Base-by-base conservation (phyloP, 2,113 vertebrate species). In the Xenopus borealis region DNA sequence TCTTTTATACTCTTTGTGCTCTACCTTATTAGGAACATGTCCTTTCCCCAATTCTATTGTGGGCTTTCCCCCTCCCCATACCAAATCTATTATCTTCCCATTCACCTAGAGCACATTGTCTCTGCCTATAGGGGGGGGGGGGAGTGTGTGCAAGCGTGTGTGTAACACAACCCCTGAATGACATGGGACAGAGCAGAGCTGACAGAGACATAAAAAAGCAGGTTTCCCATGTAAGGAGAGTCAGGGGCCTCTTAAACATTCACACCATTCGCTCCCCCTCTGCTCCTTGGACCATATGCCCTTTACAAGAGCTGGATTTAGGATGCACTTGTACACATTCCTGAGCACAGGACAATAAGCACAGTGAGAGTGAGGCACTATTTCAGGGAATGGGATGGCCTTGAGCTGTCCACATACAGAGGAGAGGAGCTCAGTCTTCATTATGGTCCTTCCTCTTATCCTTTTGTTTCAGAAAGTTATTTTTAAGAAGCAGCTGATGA, bases 391-490 rank as follows among this genome's bases (percentile, higher is more conserved):
- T 20, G 19, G 33, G 59, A 47, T 57, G 74, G 74, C 74, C 74
- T 77, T 77, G 74, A 77, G 74, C 74, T 77, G 74, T 77, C 67
- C 62, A 46, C 66, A 72, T 19, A 45, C 70, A 70, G 27, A 10
- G 12, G 20, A 45, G 59, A 69, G n/a, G 63, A n/a, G 45, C 63
- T 45, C 27, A 33, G 50, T 4, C 58, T 33, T 52, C 66, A 55
- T 67, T 77, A 45, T 64, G 57, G 69, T 69, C 73, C 61, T 18
- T 75, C 66, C 61, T 75, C 58, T 11, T 57, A 75, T 62, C 73
- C 73, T 75, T 75, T 69, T 75, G 73, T 75, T 75, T 69, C 73
- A 45, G 66, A 75, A 75, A 69, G 73, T 75, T 75, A 75, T 75
- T 75, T 71, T 75, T 63, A 75, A 75, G 66, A 75, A 62, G 57